Conservation (phyloP, 2,888 invertebrate genomes). For the Eudemis profundana region DNA sequence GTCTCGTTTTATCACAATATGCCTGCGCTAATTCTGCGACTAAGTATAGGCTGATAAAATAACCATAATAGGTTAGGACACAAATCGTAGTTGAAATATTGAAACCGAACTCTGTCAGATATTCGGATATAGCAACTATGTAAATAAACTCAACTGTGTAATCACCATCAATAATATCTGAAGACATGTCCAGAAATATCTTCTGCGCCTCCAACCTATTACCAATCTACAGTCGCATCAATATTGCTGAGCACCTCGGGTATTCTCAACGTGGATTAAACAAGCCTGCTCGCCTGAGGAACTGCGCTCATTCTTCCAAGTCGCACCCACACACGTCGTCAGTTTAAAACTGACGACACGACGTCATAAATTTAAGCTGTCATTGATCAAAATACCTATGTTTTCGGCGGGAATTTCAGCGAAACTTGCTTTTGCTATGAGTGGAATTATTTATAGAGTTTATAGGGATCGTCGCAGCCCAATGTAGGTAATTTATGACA, state of each 20-base stretch:
- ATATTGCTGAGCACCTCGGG: neutral
- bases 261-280: slow-evolving; percentile 17
- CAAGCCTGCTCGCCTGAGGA: neutral
- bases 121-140: too few relatives aligned
- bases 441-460: neutral
- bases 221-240: too few relatives aligned
- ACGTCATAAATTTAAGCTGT: slow-evolving; percentile 13
- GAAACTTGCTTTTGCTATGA: slow-evolving; percentile 8
- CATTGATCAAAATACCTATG: slow-evolving; percentile 23
- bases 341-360: slow-evolving; percentile 35
- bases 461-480: neutral
- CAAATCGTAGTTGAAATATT: too few relatives aligned
- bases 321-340: slow-evolving; percentile 34
- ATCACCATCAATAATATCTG: too few relatives aligned
- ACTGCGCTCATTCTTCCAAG: slow-evolving; percentile 26
- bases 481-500: slow-evolving; percentile 9
- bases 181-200: too few relatives aligned
- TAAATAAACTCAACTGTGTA: too few relatives aligned
- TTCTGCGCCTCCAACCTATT: too few relatives aligned
- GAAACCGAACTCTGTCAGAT: too few relatives aligned
- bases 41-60: too few relatives aligned
- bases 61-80: too few relatives aligned
- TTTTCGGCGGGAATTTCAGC: slow-evolving; percentile 7
- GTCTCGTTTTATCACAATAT: too few relatives aligned
- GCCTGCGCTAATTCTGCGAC: too few relatives aligned